Conservation (phyloP, 2,113 vertebrate genomes). For the Butastur rufipennis region DNA sequence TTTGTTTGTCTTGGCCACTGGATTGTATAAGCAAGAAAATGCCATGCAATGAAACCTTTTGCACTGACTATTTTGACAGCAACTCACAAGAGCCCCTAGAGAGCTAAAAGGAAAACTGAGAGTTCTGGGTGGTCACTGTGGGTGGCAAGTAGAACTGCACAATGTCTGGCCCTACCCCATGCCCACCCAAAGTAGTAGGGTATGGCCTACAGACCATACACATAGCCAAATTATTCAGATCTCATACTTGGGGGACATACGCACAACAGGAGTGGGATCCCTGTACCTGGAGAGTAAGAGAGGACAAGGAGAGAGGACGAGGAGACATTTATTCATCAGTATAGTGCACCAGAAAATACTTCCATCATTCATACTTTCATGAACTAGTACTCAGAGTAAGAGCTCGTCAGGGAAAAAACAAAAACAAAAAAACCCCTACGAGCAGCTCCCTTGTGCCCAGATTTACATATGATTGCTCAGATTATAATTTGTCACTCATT, state of each 20-base stretch:
- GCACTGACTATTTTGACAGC: not conserved
- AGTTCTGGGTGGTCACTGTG: not conserved
- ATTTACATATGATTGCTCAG: not conserved
- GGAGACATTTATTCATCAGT: not conserved
- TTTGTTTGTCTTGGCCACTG: not conserved
- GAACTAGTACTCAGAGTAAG: not conserved
- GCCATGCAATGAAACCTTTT: not conserved
- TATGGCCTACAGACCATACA: not conserved
- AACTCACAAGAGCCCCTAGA: not conserved
- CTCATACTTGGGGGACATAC: not conserved
- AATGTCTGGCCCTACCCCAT: not conserved
- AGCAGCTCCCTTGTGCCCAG: not conserved
- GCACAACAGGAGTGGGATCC: not conserved
- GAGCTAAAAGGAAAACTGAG: not conserved
- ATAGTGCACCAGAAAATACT: not conserved
- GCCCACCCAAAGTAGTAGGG: not conserved
- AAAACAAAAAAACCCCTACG: not conserved
- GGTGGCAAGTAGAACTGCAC: not conserved
- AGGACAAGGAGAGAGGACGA: not conserved
- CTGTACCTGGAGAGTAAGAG: not conserved
- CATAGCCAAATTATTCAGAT: not conserved
- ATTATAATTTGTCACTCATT: not conserved
- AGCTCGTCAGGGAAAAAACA: not conserved
- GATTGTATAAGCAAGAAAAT: not conserved
- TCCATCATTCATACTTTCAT: not conserved